Conservation (phyloP, 2,888 invertebrate genomes). For the Leptopilina syphax region DNA sequence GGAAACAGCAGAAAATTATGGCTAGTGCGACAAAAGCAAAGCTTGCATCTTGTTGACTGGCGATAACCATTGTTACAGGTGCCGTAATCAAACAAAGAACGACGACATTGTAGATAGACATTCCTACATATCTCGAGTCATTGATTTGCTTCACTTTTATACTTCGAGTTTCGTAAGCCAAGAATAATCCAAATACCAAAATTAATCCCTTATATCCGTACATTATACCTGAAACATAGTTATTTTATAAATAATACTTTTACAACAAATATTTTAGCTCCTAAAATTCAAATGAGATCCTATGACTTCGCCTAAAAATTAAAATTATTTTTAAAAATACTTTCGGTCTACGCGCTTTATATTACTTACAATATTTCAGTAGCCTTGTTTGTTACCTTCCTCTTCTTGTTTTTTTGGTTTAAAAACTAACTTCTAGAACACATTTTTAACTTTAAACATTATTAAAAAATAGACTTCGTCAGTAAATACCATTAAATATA, state of each 20-base stretch:
- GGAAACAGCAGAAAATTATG: constrained; percentile 98
- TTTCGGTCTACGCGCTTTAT: too few species aligned
- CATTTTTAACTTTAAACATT: too few species aligned
- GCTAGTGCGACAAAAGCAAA: constrained; percentile 97
- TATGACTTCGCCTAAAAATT: too few species aligned
- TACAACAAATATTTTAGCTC: too few species aligned
- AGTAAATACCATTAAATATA: too few species aligned
- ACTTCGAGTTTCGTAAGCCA: constrained; percentile 98
- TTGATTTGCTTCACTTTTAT: constrained; percentile 98
- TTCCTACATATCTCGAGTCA: constrained; percentile 98
- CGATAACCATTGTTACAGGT: constrained; percentile 97
- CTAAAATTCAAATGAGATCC: too few species aligned
- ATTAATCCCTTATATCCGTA: constrained; percentile 98
- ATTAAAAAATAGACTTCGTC: too few species aligned
- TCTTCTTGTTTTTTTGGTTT: too few species aligned
- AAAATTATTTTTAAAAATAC: too few species aligned
- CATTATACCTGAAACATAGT: constrained; percentile 85
- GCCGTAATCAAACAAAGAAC: constrained; percentile 98
- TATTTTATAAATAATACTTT: constrained; percentile 8
- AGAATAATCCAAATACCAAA: constrained; percentile 96
- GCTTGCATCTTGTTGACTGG: constrained; percentile 97
- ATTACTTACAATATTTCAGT: too few species aligned
- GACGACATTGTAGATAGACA: constrained; percentile 99
- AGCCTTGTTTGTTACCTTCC: too few species aligned
- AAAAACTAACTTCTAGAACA: too few species aligned